Base-by-base conservation (phyloP, 2,888 invertebrate species). In the Drosophila dives region DNA sequence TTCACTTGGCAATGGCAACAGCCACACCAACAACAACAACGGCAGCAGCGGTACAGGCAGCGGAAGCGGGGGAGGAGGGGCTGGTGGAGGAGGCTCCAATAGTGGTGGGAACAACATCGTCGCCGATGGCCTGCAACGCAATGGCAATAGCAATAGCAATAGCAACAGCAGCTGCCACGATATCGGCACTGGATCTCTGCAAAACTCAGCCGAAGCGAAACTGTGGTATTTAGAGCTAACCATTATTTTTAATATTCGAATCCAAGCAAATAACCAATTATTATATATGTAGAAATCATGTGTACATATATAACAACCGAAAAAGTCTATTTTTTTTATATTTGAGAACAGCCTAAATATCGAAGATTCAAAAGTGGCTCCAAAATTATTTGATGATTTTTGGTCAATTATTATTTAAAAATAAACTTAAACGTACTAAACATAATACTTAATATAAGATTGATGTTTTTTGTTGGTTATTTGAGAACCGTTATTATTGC, bases 91-190 rank as follows among this genome's bases (percentile, higher is more conserved):
- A n/a, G 64, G 83, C 86, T 77, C 79, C 86, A 64, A 86, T 83
- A 80, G 91, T 91, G 70, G 89, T 59, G 90, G 91, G 48, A 69
- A 59, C 71, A 85, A 77, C 55, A 87, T 80, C 42, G 75, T 80
- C 23, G 71, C 78, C 33, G 89, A 90, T 71, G 84, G 89, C 81
- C 81, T 89, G 80, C 83, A 87, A 83, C 81, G 91, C 64, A 91
- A 86, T 67, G 90, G 92, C 74, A 83, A 81, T n/a, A 80, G 83
- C 8, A 82, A 81, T 26, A 84, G 91, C 72, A 87, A 94, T 94
- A 80, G 94, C 93, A 85, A 94, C 93, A 80, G 85, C 85, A 78
- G 83, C 76, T 68, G 85, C 93, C 92, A 92, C 58, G 93, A 93
- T 77, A 84, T 90, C 75, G 92, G 91, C 68, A 90, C 91, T 84